phyloP scores from a whole-genome alignment of 1,140 invertebrate species.

The Leptinotarsa lineolata region DNA sequence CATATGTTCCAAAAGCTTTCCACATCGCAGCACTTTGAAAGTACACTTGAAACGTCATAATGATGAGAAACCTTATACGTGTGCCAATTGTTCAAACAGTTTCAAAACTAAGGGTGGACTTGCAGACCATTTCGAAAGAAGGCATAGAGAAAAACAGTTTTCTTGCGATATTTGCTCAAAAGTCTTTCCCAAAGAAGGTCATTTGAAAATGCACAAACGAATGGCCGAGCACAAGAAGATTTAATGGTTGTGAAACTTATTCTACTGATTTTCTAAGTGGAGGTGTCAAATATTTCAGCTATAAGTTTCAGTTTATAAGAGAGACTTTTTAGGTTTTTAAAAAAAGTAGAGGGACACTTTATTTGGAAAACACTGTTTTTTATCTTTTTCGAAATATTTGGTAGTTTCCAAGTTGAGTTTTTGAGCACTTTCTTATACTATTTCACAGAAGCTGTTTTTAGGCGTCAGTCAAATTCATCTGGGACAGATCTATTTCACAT shows the following conservation, averaged over 20 bases:
- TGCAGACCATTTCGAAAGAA: not conserved
- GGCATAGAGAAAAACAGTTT: not conserved
- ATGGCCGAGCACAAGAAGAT: not conserved
- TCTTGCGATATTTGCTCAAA: not conserved
- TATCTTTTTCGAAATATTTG: too few species aligned
- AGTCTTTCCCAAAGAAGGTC: not conserved
- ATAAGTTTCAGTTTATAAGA: too few species aligned
- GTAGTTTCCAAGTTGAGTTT: too few species aligned
- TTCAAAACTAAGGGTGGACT: not conserved
- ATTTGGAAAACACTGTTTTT: too few species aligned
- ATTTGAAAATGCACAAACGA: constrained; percentile 3
- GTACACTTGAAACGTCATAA: not conserved
- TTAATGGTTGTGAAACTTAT: not conserved
- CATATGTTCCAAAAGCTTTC: not conserved
- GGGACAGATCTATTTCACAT: too few species aligned
- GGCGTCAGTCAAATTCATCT: too few species aligned
- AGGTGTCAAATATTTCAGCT: too few species aligned
- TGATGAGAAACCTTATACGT: not conserved
- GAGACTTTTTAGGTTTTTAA: too few species aligned
- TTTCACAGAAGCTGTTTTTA: too few species aligned
- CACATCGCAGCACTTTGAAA: not conserved
- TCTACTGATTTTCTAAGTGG: too few species aligned
- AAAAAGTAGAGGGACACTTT: too few species aligned
- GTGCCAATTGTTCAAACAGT: not conserved
- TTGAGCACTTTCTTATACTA: too few species aligned